Evolutionary conservation across 92 coral and sea anemone genomes (phyloP).

Genomic region (Porites cylindrica): DNA sequence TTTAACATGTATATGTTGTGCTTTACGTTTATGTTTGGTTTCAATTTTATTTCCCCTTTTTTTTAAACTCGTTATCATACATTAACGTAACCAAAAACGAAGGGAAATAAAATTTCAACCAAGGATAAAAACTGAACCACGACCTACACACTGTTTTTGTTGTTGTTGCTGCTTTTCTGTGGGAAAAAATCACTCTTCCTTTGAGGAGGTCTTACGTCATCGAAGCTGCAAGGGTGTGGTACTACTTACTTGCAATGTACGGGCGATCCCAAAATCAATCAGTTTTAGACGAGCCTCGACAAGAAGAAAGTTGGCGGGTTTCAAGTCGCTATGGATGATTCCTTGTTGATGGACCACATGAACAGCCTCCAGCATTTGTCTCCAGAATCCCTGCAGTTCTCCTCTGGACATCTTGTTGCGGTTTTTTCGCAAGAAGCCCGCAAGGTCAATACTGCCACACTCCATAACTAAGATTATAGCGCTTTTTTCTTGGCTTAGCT

Average conservation of each 20-base stretch:
- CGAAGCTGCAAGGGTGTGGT: neutral
- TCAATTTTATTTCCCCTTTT: no score
- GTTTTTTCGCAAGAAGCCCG: constrained; percentile 87
- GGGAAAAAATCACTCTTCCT: no score
- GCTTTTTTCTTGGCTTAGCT: constrained; percentile 80
- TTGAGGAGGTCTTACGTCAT: no score
- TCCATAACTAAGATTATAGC: constrained; percentile 89
- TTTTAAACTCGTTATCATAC: no score
- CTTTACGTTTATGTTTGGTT: no score
- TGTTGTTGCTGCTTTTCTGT: no score
- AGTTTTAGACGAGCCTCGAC: constrained; percentile 93
- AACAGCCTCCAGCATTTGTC: constrained; percentile 96
- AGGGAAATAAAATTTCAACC: no score
- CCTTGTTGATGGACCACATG: constrained; percentile 90
- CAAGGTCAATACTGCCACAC: constrained; percentile 93
- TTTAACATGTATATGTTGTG: no score
- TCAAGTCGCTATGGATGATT: constrained; percentile 93
- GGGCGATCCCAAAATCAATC: constrained; percentile 98
- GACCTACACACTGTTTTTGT: no score
- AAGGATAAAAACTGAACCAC: no score
- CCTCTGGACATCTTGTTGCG: constrained; percentile 79
- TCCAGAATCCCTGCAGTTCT: constrained; percentile 87
- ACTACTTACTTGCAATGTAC: constrained; percentile 87
- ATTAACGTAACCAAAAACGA: no score
- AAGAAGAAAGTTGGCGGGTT: constrained; percentile 97